These are phyloP conservation scores for Drosophila willistoni DNA, from an alignment of 1,140 invertebrate species.

Conservation along the genomic window DNA sequence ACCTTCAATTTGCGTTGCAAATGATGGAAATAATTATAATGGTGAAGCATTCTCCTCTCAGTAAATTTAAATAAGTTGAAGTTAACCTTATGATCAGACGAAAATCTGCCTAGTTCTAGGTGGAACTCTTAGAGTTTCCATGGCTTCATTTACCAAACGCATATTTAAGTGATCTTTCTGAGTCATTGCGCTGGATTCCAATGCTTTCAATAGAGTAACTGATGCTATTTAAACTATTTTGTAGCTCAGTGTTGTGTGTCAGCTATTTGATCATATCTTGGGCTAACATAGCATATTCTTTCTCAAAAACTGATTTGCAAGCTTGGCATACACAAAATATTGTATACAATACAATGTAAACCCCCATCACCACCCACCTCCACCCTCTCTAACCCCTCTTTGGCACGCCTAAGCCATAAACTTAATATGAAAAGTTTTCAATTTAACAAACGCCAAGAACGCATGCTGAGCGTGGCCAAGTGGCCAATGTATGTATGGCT, in stretches of 20 bases:
- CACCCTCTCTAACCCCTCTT: not conserved
- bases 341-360: constrained; percentile 24
- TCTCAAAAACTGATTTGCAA: constrained; percentile 68
- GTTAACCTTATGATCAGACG: too few relatives aligned
- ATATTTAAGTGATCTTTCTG: too few relatives aligned
- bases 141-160: too few relatives aligned
- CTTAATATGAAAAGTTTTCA: constrained; percentile 76
- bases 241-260: constrained; percentile 40
- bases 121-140: too few relatives aligned
- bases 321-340: constrained; percentile 55
- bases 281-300: constrained; percentile 42
- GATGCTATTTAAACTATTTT: not conserved
- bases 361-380: not conserved
- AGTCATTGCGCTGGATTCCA: too few relatives aligned
- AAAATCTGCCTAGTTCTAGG: too few relatives aligned
- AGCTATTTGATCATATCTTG: constrained; percentile 61
- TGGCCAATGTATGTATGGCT: constrained; percentile 31
- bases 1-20: too few relatives aligned
- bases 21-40: too few relatives aligned
- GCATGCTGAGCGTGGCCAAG: constrained; percentile 59
- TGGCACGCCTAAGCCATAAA: constrained; percentile 52
- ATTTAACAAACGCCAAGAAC: constrained; percentile 73
- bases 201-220: too few relatives aligned
- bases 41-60: too few relatives aligned
- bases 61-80: too few relatives aligned